Evolutionary conservation across 1,140 invertebrate genomes (phyloP).

Genomic region (Ceratoteleas bidentatus): DNA sequence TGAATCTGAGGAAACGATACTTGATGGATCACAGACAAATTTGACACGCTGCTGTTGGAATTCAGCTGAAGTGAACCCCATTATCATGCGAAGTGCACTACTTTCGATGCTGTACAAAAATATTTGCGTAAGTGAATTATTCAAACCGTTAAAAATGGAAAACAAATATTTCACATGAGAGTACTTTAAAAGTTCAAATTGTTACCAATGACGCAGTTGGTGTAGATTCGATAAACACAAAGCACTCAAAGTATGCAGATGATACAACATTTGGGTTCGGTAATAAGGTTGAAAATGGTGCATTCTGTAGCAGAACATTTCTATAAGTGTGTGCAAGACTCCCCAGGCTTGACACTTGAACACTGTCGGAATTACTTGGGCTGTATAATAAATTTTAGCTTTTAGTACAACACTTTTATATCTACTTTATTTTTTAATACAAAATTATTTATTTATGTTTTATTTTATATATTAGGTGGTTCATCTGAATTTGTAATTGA

Average conservation of each 20-base stretch:
- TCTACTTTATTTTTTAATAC: no score
- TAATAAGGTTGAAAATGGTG: slow-evolving; percentile 98
- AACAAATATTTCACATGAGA: no score
- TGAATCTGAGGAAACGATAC: slow-evolving; percentile 94
- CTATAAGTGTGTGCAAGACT: slow-evolving; percentile 95
- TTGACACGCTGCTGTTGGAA: slow-evolving; percentile 94
- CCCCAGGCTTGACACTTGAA: slow-evolving; percentile 97
- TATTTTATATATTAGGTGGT: no score
- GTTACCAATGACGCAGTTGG: slow-evolving; percentile 94
- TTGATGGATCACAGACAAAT: slow-evolving; percentile 93
- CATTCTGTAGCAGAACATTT: slow-evolving; percentile 98
- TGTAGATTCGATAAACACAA: slow-evolving; percentile 97
- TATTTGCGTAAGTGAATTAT: background rate
- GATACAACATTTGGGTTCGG: slow-evolving; percentile 93
- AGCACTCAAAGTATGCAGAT: slow-evolving; percentile 93
- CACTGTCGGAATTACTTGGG: slow-evolving; percentile 92
- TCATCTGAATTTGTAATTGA: no score
- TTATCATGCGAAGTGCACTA: slow-evolving; percentile 94
- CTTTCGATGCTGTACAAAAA: slow-evolving; percentile 90
- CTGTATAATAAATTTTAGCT: no score
- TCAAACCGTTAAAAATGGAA: no score
- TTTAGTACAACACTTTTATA: no score
- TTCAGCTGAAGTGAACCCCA: slow-evolving; percentile 94
- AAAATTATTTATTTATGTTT: no score
- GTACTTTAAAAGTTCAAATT: no score